Conservation (phyloP, 2,113 vertebrate species). For the Dipodomys ordii region DNA sequence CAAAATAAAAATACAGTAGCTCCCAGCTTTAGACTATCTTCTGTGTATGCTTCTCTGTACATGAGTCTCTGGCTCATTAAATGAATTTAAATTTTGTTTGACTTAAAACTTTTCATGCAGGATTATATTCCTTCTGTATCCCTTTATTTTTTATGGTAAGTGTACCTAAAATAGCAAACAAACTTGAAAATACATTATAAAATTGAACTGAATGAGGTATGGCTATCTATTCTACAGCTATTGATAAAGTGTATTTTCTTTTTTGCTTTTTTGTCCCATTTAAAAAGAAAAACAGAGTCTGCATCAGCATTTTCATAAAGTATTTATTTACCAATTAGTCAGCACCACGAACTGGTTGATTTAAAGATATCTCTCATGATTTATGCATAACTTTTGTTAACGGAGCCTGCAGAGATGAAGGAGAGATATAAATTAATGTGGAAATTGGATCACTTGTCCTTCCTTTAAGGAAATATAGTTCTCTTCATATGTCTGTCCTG, state of each 20-base stretch:
- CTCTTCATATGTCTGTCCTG: slow-evolving; percentile 56
- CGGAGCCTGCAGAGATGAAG: slow-evolving; percentile 85
- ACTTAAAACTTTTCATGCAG: slow-evolving; percentile 54
- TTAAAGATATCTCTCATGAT: slow-evolving; percentile 87
- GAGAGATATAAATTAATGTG: slow-evolving; percentile 84
- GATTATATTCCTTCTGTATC: neutral
- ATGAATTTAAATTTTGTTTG: slow-evolving; percentile 45
- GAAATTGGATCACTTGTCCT: slow-evolving; percentile 78
- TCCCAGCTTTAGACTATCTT: slow-evolving; percentile 21
- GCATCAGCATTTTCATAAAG: slow-evolving; percentile 81
- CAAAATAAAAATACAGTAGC: neutral
- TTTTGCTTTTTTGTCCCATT: neutral
- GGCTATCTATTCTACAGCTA: neutral
- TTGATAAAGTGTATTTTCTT: neutral
- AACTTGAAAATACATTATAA: slow-evolving; percentile 22
- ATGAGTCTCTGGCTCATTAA: slow-evolving; percentile 19
- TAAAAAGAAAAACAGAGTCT: slow-evolving; percentile 72
- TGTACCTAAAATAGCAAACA: neutral
- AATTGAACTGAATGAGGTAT: neutral
- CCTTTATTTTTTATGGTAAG: neutral
- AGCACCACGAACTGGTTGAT: slow-evolving; percentile 83
- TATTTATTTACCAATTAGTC: slow-evolving; percentile 87
- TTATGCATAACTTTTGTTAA: slow-evolving; percentile 87
- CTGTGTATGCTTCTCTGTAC: neutral
- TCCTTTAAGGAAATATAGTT: slow-evolving; percentile 77